Evolutionary conservation across 2,113 vertebrate genomes (phyloP).

Genomic region (Arothron firmamentum): DNA sequence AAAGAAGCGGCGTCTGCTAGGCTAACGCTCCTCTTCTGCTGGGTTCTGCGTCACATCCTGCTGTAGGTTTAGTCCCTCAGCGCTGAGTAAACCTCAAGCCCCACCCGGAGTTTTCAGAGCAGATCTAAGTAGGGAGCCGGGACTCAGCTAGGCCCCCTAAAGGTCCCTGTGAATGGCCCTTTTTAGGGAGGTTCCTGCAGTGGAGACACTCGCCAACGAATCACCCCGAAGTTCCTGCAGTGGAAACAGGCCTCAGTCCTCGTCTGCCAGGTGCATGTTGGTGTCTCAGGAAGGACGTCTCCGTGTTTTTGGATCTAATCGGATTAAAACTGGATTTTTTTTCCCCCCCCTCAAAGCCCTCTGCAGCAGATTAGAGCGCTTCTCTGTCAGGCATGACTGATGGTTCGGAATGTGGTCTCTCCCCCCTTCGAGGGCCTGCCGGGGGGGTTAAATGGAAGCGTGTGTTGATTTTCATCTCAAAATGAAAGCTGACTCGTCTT

Average conservation of each 20-base stretch:
- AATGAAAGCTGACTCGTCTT: no score
- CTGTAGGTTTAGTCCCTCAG: neutral
- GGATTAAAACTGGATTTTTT: constrained; percentile 65
- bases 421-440: constrained; percentile 2
- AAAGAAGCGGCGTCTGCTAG: no score
- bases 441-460: constrained; percentile 1
- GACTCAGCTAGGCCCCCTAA: no score
- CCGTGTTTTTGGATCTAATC: constrained; percentile 41
- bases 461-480: constrained; percentile 2
- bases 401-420: constrained; percentile 22
- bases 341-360: constrained; percentile 30
- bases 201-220: no score
- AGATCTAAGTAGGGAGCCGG: no score
- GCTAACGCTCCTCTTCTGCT: neutral
- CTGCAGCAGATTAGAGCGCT: constrained; percentile 45
- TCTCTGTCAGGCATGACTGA: no score
- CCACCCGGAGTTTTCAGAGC: neutral
- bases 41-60: neutral
- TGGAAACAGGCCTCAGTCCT: no score
- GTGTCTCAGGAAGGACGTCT: neutral
- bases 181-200: no score
- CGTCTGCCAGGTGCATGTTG: no score
- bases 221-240: no score
- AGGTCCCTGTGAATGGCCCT: no score
- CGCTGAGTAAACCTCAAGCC: neutral